Evolutionary conservation across 1,140 invertebrate species (phyloP).

Genomic region (Cylas formicarius): DNA sequence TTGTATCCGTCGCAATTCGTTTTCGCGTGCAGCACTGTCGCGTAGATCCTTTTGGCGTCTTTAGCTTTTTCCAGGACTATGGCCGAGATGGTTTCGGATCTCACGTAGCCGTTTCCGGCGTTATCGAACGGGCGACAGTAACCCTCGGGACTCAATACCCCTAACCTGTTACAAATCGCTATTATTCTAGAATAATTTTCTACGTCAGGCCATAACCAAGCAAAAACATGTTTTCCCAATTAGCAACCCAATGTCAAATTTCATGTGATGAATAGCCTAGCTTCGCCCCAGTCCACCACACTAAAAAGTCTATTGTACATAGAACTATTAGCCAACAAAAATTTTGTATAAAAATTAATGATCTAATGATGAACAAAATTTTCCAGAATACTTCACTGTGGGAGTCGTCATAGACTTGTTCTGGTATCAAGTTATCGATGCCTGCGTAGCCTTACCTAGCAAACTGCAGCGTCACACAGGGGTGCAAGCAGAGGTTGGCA

Average conservation of each 20-base stretch:
- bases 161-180: constrained; percentile 49
- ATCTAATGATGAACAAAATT: neutral
- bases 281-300: no score
- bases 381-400: no score
- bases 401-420: no score
- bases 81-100: constrained; percentile 67
- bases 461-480: constrained; percentile 77
- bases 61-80: constrained; percentile 76
- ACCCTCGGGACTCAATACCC: constrained; percentile 79
- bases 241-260: no score
- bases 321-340: no score
- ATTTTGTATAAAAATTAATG: no score
- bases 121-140: constrained; percentile 85
- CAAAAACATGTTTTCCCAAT: no score
- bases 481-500: constrained; percentile 72
- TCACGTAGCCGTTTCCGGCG: constrained; percentile 64
- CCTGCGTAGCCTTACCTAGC: constrained; percentile 44
- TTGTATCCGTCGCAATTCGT: constrained; percentile 81
- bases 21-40: constrained; percentile 46
- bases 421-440: no score
- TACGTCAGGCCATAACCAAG: no score
- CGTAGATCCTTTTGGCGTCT: constrained; percentile 68
- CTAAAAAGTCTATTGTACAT: no score
- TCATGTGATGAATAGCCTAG: no score
- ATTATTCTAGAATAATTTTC: no score